Evolutionary conservation across 2,888 invertebrate species (phyloP).

Genomic region (Clitarchus hookeri): DNA sequence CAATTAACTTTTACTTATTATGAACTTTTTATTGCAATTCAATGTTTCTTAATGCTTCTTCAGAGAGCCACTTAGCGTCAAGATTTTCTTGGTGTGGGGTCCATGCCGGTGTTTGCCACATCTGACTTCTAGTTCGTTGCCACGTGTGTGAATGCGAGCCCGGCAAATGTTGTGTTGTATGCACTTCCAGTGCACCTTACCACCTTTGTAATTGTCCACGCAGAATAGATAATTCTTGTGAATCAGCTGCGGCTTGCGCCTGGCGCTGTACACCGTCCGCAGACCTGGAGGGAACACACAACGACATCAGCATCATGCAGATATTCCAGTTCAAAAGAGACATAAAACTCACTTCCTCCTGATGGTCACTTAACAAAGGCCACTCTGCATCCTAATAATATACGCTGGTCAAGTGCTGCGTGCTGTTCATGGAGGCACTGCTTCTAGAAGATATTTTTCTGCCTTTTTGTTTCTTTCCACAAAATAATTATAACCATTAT

Average conservation of each 20-base stretch:
- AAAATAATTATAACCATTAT: too few relatives aligned
- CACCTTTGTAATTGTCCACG: neutral
- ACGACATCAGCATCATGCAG: neutral
- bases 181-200: neutral
- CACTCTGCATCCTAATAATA: too few relatives aligned
- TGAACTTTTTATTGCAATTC: too few relatives aligned
- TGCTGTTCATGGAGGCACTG: too few relatives aligned
- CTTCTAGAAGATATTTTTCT: too few relatives aligned
- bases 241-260: neutral
- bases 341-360: too few relatives aligned
- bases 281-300: conserved; percentile 6
- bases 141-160: neutral
- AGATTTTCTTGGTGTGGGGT: neutral
- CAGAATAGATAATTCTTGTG: neutral
- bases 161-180: neutral
- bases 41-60: too few relatives aligned
- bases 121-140: neutral
- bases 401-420: too few relatives aligned
- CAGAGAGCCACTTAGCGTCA: neutral
- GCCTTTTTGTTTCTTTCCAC: too few relatives aligned
- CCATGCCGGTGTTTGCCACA: neutral
- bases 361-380: too few relatives aligned
- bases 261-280: neutral
- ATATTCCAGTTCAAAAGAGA: too few relatives aligned
- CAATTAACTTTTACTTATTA: too few relatives aligned